Evolutionary conservation across 2,888 invertebrate genomes (phyloP).

Genomic region (Acronicta aceris): DNA sequence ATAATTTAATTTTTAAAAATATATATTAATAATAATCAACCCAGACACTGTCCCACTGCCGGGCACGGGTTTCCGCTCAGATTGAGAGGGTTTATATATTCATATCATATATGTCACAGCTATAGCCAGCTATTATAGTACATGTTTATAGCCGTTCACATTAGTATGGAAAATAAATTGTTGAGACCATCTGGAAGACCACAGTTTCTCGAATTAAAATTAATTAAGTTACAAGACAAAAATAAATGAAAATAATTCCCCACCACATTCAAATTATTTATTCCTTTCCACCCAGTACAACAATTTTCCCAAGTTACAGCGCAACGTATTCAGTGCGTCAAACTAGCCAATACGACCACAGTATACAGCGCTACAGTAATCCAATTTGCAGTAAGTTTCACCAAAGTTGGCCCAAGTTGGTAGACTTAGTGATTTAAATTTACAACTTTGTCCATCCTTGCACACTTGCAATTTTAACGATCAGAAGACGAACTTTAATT

Average conservation of each 20-base stretch:
- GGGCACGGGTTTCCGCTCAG: too few relatives aligned
- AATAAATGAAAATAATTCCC: background rate
- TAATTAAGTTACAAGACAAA: too few relatives aligned
- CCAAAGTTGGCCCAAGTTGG: constrained; percentile 71
- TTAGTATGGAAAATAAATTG: too few relatives aligned
- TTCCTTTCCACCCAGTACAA: constrained; percentile 10
- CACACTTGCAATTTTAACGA: constrained; percentile 84
- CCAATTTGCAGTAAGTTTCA: constrained; percentile 84
- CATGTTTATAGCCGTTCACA: too few relatives aligned
- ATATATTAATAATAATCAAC: too few relatives aligned
- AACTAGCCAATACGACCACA: constrained; percentile 71
- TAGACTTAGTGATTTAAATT: constrained; percentile 87
- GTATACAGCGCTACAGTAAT: constrained; percentile 71
- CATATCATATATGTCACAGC: too few relatives aligned
- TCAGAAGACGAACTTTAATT: constrained; percentile 74
- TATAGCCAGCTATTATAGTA: too few relatives aligned
- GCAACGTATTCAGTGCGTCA: constrained; percentile 63
- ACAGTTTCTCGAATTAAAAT: too few relatives aligned
- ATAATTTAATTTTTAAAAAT: too few relatives aligned
- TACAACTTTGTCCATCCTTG: constrained; percentile 78
- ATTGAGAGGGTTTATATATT: too few relatives aligned
- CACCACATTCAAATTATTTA: constrained; percentile 15
- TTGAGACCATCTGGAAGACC: too few relatives aligned
- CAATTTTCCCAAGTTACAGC: constrained; percentile 33
- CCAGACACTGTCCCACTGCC: too few relatives aligned